phyloP scores from a whole-genome alignment of 2,888 invertebrate genomes.

The Phasia obesa region DNA sequence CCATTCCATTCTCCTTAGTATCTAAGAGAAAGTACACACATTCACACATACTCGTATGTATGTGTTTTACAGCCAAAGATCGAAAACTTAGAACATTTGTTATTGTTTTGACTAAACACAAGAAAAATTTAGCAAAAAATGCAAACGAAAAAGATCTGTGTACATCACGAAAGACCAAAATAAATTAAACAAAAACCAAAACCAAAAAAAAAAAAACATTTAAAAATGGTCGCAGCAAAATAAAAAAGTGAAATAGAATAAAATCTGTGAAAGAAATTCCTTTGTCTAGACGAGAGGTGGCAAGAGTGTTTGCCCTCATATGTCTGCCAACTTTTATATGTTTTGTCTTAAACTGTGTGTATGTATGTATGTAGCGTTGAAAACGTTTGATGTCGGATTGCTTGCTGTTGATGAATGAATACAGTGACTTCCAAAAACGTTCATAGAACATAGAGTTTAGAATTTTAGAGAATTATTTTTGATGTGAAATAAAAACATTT shows the following conservation, averaged over 20 bases:
- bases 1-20: no score
- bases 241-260: constrained; percentile 50
- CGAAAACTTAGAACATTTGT: constrained; percentile 13
- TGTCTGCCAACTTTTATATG: constrained; percentile 58
- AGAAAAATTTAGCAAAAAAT: constrained; percentile 28
- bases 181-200: constrained; percentile 54
- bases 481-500: no score
- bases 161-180: constrained; percentile 59
- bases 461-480: no score
- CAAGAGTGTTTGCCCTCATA: constrained; percentile 61
- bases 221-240: constrained; percentile 47
- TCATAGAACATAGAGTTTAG: neutral
- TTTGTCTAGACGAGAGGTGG: constrained; percentile 67
- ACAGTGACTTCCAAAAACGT: neutral
- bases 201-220: constrained; percentile 56
- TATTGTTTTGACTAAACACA: constrained; percentile 14
- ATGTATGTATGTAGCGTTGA: constrained; percentile 56
- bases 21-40: neutral
- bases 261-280: constrained; percentile 68
- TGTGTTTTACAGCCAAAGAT: constrained; percentile 5
- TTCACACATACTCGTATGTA: neutral
- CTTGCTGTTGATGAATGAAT: constrained; percentile 39
- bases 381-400: constrained; percentile 55
- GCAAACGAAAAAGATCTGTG: constrained; percentile 37
- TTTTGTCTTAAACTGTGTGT: constrained; percentile 58